Base-by-base conservation (phyloP, 2,113 vertebrate genomes). In the Syngnathus floridae region DNA sequence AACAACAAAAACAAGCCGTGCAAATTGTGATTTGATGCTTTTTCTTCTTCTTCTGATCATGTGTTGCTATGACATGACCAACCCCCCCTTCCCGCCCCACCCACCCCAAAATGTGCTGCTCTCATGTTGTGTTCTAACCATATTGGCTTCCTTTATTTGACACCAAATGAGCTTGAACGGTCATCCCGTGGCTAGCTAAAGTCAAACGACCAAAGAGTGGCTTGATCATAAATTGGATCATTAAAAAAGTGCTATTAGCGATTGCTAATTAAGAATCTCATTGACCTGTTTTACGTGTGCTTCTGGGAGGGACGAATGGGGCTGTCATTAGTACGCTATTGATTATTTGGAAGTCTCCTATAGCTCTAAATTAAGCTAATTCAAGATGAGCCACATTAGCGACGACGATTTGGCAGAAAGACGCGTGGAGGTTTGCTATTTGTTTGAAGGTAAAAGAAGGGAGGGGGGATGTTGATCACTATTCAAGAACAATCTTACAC, bases 401-500 rank as follows among this genome's bases (percentile, higher is more conserved):
- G 58, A 73, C 74, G 52, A 70, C 13, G 73, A 67, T 68, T 69
- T 64, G 19, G 62, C 1, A 46, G 2, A 43, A 17, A 49, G 59
- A 62, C 48, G 65, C 2, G 26, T 66, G 45, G 75, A 72, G 72
- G 68, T 54, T 81, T 58, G 75, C 26, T 31, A 31, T 31, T 77
- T 73, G 40, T 71, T 65, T 69, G 52, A 64, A 37, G 62, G 52
- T 31, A 35, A 60, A 61, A 61, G 21, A 62, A 70, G 57, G 71
- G 52, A 76, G 68, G 68, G 78, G 72, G 73, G 84, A 90, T 92
- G 89, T 91, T 90, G 74, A 77, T 83, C 76, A 85, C 87, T 90
- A 88, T 92, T 79, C 89, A 80, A 94, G 92, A 94, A 93, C 93
- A 93, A 92, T 94, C 92, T 95, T 94, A 95, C 93, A 92, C 93